A percentile compares a stretch with the other conserved stretches of the same genome.
Conservation (phyloP, 2,888 invertebrate genomes). For the Mellilla xanthometata region DNA sequence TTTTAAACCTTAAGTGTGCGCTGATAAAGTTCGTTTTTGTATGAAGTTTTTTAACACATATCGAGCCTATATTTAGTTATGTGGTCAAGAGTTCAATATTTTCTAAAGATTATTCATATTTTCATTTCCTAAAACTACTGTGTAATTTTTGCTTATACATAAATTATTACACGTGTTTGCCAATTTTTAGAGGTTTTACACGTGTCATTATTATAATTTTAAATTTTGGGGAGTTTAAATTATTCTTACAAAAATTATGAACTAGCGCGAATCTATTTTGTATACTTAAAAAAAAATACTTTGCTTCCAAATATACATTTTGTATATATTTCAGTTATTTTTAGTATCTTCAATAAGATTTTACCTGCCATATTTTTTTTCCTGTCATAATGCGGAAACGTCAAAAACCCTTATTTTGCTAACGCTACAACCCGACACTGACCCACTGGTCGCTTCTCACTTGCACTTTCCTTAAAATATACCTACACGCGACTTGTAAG, state of each 20-base stretch:
- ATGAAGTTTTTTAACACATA: not conserved
- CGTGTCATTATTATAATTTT: not conserved
- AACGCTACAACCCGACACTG: conserved; percentile 9
- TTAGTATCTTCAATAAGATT: too few species aligned
- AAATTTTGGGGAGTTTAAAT: too few species aligned
- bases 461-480: conserved; percentile 14
- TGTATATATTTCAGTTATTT: too few species aligned
- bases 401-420: conserved; percentile 1
- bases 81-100: conserved; percentile 10
- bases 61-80: conserved; percentile 5
- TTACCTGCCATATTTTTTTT: too few species aligned
- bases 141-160: conserved; percentile 4
- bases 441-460: conserved; percentile 8
- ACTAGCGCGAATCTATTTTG: too few species aligned
- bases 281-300: too few species aligned
- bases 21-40: not conserved
- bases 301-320: too few species aligned
- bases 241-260: too few species aligned
- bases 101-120: conserved; percentile 12
- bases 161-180: conserved; percentile 1
- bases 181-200: not conserved
- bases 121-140: conserved; percentile 12
- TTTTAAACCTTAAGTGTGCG: not conserved
- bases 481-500: not conserved
- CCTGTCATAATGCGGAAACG: too few species aligned